Conservation (phyloP, 1,140 invertebrate genomes). For the Cardiocondyla obscurior region DNA sequence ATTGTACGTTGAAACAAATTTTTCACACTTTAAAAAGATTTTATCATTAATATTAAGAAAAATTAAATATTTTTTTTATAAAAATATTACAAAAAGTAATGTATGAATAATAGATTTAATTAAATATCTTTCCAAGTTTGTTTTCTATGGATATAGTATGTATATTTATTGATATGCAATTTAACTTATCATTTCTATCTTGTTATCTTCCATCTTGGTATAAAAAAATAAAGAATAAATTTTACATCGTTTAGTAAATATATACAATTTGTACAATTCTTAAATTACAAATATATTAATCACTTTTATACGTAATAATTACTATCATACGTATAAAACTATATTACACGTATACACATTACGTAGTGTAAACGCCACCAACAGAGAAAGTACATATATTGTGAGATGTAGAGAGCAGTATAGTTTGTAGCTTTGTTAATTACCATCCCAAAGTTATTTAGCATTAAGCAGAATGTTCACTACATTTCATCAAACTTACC, state of each 20-base stretch:
- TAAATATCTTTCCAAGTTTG: conserved; percentile 58
- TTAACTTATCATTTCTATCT: not conserved
- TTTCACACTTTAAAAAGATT: conserved; percentile 10
- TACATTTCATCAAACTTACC: conserved; percentile 86
- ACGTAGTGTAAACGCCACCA: not conserved
- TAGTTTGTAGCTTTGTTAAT: conserved; percentile 53
- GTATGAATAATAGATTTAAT: not conserved
- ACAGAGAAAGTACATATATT: not conserved
- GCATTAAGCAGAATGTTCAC: conserved; percentile 75
- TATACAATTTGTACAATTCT: not conserved
- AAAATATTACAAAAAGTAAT: not conserved
- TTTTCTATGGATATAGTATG: not conserved
- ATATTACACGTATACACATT: not conserved
- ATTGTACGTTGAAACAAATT: not conserved
- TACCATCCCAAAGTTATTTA: conserved; percentile 80
- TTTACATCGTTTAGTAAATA: not conserved
- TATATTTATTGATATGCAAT: too few species aligned
- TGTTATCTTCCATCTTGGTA: not conserved
- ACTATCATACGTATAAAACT: too few species aligned
- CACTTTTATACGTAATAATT: too few species aligned
- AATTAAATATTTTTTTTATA: not conserved
- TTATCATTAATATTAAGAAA: not conserved
- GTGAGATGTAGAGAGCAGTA: not conserved
- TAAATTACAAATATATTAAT: not conserved
- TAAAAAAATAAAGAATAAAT: not conserved